Conservation (phyloP, 2,113 vertebrate species). For the Nipponia nippon region DNA sequence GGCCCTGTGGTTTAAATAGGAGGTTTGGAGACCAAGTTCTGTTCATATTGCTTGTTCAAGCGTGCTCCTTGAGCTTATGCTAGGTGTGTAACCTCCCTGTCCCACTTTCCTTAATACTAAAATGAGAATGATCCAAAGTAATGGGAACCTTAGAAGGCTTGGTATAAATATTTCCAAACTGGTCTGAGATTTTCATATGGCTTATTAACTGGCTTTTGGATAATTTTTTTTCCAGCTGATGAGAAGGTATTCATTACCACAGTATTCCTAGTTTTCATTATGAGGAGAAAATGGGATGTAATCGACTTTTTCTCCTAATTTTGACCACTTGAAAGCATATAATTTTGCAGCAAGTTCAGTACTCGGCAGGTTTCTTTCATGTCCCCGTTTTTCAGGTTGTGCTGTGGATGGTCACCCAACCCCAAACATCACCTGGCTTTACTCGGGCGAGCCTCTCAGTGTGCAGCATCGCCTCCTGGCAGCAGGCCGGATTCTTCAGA, state of each 20-base stretch:
- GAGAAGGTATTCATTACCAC: background rate
- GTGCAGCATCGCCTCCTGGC: conserved; percentile 58
- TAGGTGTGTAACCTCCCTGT: background rate
- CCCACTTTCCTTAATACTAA: background rate
- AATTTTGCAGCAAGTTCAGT: background rate
- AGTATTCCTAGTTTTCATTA: background rate
- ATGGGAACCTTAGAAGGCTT: background rate
- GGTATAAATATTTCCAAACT: background rate
- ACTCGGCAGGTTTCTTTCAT: background rate
- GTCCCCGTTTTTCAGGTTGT: conserved; percentile 67
- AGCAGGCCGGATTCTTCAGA: conserved; percentile 70
- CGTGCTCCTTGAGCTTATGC: background rate
- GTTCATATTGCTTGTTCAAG: background rate
- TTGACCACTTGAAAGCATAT: background rate
- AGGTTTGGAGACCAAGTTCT: background rate
- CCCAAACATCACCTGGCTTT: conserved; percentile 79
- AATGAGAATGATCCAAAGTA: background rate
- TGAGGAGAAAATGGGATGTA: background rate
- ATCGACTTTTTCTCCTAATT: rapidly evolving
- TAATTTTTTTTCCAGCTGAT: background rate
- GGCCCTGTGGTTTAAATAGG: background rate
- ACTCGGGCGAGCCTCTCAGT: conserved; percentile 58
- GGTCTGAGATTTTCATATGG: background rate
- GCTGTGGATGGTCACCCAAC: conserved; percentile 72
- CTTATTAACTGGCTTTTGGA: background rate